phyloP scores from a whole-genome alignment of 2,888 invertebrate species.

The Meta bourneti region DNA sequence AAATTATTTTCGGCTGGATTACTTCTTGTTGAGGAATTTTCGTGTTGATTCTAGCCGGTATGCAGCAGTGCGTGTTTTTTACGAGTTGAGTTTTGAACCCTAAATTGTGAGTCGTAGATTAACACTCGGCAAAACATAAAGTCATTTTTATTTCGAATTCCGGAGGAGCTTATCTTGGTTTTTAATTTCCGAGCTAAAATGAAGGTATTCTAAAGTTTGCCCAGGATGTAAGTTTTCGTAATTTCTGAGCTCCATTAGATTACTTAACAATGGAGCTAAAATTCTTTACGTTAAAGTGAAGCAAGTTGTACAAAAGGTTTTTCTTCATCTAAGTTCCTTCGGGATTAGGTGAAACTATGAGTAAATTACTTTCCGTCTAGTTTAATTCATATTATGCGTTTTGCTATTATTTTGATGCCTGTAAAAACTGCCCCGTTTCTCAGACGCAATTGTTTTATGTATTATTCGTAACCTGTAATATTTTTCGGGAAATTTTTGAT shows the following conservation, averaged over 20 bases:
- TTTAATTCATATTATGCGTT: neutral
- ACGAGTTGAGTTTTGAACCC: constrained; percentile 1
- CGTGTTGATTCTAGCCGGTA: neutral
- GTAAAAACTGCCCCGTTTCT: too few relatives aligned
- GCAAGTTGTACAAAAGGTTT: neutral
- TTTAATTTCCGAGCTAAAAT: neutral
- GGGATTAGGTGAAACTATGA: neutral
- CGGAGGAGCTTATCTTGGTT: neutral
- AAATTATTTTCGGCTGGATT: constrained; percentile 19
- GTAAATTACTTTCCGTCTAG: neutral
- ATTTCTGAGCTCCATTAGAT: constrained; percentile 27
- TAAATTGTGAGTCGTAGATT: constrained; percentile 28
- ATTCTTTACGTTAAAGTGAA: neutral
- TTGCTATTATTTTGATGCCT: too few relatives aligned
- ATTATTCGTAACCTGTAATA: too few relatives aligned
- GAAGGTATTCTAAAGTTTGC: neutral
- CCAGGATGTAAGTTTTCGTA: neutral
- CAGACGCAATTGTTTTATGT: too few relatives aligned
- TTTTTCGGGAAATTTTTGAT: too few relatives aligned
- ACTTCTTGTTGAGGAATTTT: constrained; percentile 8
- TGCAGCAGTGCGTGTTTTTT: neutral
- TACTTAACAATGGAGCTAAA: neutral
- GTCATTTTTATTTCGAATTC: constrained; percentile 25
- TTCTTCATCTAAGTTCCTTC: neutral
- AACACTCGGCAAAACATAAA: constrained; percentile 18